phyloP scores from a whole-genome alignment of 2,797 vertebrate genomes.

The Sebastes kiyomatsui region DNA sequence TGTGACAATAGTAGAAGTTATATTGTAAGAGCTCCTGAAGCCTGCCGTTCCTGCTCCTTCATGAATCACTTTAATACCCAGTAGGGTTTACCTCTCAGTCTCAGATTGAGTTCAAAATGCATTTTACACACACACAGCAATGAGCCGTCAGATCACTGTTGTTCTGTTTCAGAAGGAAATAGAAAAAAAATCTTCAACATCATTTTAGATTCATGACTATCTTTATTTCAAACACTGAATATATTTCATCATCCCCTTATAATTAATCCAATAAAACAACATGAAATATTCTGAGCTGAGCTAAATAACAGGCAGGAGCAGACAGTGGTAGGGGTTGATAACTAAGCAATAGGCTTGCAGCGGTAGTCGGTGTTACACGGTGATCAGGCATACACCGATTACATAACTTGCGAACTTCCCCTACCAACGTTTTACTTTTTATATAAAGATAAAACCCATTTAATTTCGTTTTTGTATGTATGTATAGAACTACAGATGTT shows the following conservation, averaged over 20 bases:
- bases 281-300: neutral
- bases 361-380: too few species aligned
- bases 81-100: neutral
- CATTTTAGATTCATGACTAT: neutral
- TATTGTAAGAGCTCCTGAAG: neutral
- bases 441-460: too few species aligned
- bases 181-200: neutral
- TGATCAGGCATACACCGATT: too few species aligned
- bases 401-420: fast-evolving
- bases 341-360: neutral
- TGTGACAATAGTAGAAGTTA: conserved; percentile 1
- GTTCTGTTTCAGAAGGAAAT: neutral
- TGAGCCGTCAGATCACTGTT: neutral
- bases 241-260: neutral
- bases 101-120: neutral
- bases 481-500: too few species aligned
- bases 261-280: neutral
- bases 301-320: neutral
- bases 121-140: neutral
- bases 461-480: too few species aligned
- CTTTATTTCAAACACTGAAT: neutral
- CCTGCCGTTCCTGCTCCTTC: conserved; percentile 11
- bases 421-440: too few species aligned
- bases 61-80: conserved; percentile 27
- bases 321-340: neutral